These are phyloP conservation scores for Phacellophora camtschatica DNA, from an alignment of 30 jellyfish, hydroid and myxozoan genomes.

Conservation along the genomic window DNA sequence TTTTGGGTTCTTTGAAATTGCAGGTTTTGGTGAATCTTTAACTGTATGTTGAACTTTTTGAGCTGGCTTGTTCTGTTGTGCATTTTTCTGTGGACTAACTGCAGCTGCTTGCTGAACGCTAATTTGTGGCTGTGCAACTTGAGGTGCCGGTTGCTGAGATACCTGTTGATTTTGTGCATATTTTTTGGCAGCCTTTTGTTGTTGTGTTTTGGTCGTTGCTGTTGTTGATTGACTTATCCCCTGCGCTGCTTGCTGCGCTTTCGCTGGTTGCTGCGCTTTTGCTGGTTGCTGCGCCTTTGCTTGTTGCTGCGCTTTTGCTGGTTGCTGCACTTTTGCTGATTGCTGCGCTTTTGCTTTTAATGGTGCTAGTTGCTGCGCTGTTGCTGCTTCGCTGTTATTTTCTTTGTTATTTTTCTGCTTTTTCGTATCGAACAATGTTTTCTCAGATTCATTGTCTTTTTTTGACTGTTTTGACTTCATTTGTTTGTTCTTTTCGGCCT, in stretches of 20 bases:
- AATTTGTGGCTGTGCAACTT: neutral
- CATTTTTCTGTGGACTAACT: neutral
- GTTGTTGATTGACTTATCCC: neutral
- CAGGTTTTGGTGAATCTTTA: too few species aligned
- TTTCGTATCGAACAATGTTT: neutral
- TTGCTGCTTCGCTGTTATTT: neutral
- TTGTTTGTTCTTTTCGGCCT: neutral
- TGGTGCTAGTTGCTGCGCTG: conserved; percentile 15
- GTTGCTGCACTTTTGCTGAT: neutral
- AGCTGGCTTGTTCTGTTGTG: conserved; percentile 10
- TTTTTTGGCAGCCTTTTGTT: too few species aligned
- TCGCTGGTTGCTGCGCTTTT: neutral
- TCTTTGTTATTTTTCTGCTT: neutral
- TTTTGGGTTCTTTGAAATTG: too few species aligned
- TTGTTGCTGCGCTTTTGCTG: neutral
- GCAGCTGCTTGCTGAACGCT: neutral
- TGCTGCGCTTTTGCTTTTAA: neutral
- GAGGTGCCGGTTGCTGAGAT: conserved; percentile 10
- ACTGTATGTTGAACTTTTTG: too few species aligned
- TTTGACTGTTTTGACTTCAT: neutral
- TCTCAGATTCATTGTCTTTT: neutral
- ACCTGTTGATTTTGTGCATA: conserved; percentile 1
- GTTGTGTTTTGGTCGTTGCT: neutral
- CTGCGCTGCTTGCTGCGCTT: neutral
- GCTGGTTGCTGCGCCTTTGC: neutral